These are phyloP conservation scores for Otis tarda DNA, from an alignment of 2,113 vertebrate genomes.

Conservation along the genomic window DNA sequence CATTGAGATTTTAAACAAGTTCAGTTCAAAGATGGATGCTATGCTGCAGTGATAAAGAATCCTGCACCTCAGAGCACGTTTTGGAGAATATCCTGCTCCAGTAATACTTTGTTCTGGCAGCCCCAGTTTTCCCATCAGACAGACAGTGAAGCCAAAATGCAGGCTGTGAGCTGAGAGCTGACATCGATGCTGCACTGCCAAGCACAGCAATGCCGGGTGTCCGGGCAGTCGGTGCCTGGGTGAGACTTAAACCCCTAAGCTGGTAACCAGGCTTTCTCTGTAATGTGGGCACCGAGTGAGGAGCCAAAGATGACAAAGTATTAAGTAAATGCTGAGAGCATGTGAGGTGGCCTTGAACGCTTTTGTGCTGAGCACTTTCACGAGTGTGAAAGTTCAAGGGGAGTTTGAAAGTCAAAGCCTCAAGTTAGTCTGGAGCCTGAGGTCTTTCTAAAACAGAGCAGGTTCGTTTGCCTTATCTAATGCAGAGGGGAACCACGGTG, in stretches of 20 bases:
- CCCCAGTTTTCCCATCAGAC: neutral
- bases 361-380: neutral
- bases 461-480: no score
- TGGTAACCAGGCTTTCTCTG: neutral
- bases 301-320: neutral
- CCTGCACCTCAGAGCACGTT: neutral
- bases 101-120: neutral
- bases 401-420: no score
- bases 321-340: neutral
- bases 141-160: neutral
- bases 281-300: neutral
- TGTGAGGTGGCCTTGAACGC: neutral
- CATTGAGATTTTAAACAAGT: accelerated
- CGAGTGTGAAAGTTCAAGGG: accelerated
- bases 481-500: no score
- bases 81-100: neutral
- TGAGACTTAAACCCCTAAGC: neutral
- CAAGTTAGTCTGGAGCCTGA: no score
- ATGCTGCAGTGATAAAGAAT: neutral
- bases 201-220: neutral
- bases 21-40: neutral
- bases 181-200: neutral
- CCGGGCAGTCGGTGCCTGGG: no score
- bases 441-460: no score
- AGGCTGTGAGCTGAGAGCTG: neutral